Percentiles rank a stretch among this genome's conserved stretches.
Conservation (phyloP, 2,113 vertebrate genomes). For the Python bivittatus region DNA sequence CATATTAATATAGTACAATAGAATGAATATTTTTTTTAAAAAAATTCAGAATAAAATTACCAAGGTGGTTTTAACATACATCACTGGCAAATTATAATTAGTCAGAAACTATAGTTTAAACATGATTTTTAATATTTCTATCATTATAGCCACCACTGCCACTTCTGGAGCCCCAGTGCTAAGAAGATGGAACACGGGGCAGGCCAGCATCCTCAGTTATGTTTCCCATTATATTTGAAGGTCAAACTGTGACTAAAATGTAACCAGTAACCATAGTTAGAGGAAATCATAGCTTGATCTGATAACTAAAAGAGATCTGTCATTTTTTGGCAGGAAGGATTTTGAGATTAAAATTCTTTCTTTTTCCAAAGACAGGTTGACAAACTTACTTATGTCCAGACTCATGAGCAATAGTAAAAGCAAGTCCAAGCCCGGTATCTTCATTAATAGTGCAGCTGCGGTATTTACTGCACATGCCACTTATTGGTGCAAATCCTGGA, state of each 20-base stretch:
- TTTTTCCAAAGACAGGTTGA: neutral
- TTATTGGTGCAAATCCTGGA: conserved; percentile 88
- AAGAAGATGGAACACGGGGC: neutral
- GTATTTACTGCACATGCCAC: conserved; percentile 93
- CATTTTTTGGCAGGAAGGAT: neutral
- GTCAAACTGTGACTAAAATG: neutral
- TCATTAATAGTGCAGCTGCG: conserved; percentile 90
- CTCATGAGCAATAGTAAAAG: conserved; percentile 91
- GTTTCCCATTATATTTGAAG: neutral
- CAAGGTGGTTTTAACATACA: neutral
- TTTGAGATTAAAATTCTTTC: neutral
- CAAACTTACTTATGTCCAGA: conserved; percentile 89
- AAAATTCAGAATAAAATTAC: neutral
- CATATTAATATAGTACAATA: neutral
- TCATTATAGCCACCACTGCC: neutral
- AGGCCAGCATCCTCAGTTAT: neutral
- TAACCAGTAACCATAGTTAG: neutral
- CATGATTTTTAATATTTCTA: neutral
- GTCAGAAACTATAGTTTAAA: neutral
- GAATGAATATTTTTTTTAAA: no score
- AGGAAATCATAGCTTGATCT: neutral
- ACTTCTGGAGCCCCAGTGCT: no score
- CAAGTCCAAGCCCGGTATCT: conserved; percentile 87
- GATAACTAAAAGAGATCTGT: neutral
- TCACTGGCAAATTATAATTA: neutral